phyloP scores from a whole-genome alignment of 2,797 vertebrate genomes.

The Sternotherus odoratus region DNA sequence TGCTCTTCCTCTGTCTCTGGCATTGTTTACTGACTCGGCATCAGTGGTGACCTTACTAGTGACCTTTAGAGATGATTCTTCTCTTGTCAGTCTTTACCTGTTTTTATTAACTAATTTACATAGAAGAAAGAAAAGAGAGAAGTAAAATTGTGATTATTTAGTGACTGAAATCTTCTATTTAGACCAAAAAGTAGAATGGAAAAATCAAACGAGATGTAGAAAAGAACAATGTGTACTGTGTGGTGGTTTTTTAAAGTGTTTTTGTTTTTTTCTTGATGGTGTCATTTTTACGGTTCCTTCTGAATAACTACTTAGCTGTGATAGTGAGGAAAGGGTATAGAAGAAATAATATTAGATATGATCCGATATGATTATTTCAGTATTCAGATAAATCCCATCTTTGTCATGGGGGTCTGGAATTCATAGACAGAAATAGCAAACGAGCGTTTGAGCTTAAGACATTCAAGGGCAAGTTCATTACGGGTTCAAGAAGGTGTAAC shows the following conservation, averaged over 20 bases:
- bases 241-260: slow-evolving; percentile 40
- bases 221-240: not conserved
- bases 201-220: not conserved
- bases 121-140: not conserved
- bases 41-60: not conserved
- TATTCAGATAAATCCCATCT: not conserved
- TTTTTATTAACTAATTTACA: not conserved
- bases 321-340: slow-evolving; percentile 11
- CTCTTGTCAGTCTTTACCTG: not conserved
- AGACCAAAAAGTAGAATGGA: not conserved
- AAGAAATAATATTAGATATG: slow-evolving; percentile 34
- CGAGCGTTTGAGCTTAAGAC: not conserved
- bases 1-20: not conserved
- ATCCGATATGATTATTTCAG: slow-evolving; percentile 5
- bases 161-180: not conserved
- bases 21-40: not conserved
- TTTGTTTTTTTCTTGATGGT: not conserved
- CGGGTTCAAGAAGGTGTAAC: not conserved
- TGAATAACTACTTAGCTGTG: slow-evolving; percentile 43
- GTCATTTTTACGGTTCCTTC: slow-evolving; percentile 33
- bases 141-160: not conserved
- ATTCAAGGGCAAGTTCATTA: not conserved
- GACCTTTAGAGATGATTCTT: slow-evolving; percentile 23
- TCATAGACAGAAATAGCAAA: slow-evolving; percentile 12
- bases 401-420: not conserved